Base-by-base conservation (phyloP, 2,113 vertebrate genomes). In the Myotis brandtii region DNA sequence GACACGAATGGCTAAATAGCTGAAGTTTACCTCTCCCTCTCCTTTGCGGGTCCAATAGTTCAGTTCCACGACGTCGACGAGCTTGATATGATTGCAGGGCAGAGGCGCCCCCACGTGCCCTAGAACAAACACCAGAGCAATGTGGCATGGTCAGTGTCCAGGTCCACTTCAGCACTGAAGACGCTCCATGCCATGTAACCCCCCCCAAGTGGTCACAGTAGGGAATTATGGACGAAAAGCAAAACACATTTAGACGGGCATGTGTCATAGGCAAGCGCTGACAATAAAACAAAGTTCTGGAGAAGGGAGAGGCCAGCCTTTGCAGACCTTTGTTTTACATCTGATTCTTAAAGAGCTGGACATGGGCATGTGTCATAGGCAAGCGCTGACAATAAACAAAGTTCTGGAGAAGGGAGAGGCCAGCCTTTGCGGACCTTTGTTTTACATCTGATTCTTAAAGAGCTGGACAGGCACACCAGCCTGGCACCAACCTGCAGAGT, bases 61-160 rank as follows among this genome's bases (percentile, higher is more conserved):
- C 98, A 99, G 99, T 92, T 99, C 99, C 80, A 99, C 98, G 66
- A 99, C 99, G 95, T 99, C 99, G 56, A 99, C 98, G 90, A 99
- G 98, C 98, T 98, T 99, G 98, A 99, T 99, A 94, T 99, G 99
- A 97, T 99, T 99, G 97, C 99, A 99, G 27, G 99, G 99, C 93
- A 99, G 97, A 18, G 99, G 99, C 23, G 99, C 99, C 62, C 99
- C 99, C 4, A 99, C 99, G 0, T 99, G 99, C 96, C 99, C 99
- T 99, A 94, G 59, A 97, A 97, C 92, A 97, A 97, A 97, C 92
- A 97, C 81, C 98, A 92, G 97, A 97, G 94, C 82, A 89, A 95
- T 73, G 93, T n/a, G 82, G 95, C 82, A 93, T 88, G 83, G 72
- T 97, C 84, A 96, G 95, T 73, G 90, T 70, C 93, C 77, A 96